Evolutionary conservation across 2,797 vertebrate genomes (phyloP).

Genomic region (Pseudopleuronectes americanus): DNA sequence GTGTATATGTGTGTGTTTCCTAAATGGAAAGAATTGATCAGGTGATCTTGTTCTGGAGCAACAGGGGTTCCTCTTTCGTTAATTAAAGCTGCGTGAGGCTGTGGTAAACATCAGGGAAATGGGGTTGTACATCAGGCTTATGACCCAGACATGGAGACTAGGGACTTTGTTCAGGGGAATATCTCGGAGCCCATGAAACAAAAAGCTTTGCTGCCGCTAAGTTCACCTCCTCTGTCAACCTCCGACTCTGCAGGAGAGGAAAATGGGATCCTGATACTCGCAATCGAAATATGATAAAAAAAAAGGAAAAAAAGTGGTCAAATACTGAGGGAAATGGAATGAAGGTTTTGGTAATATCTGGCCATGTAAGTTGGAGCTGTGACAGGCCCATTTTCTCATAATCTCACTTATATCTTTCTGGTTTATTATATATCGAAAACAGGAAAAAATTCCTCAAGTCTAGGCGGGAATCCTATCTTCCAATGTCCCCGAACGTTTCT

Average conservation of each 20-base stretch:
- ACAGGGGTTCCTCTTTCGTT: conserved; percentile 62
- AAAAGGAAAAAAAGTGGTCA: conserved; percentile 3
- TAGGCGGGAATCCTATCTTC: conserved; percentile 54
- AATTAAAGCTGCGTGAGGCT: conserved; percentile 75
- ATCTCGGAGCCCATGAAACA: conserved; percentile 48
- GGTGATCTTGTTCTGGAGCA: conserved; percentile 54
- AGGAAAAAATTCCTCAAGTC: conserved; percentile 46
- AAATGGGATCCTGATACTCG: conserved; percentile 1
- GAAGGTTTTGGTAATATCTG: conserved; percentile 10
- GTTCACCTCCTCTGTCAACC: conserved; percentile 14
- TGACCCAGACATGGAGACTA: conserved; percentile 61
- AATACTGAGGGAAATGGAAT: conserved; percentile 21
- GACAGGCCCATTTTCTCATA: conserved; percentile 29
- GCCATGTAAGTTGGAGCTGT: conserved; percentile 4
- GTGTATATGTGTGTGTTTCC: conserved; percentile 31
- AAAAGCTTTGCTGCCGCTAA: conserved; percentile 29
- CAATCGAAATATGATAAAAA: conserved; percentile 7
- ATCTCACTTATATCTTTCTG: conserved; percentile 33
- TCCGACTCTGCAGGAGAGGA: conserved; percentile 11
- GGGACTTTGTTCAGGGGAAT: conserved; percentile 54
- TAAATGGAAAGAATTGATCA: conserved; percentile 75
- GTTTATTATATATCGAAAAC: conserved; percentile 48
- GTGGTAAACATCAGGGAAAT: conserved; percentile 70
- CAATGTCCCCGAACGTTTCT: conserved; percentile 54
- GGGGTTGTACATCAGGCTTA: conserved; percentile 71